Evolutionary conservation across 2,113 vertebrate species (phyloP), one percentile per base, ranked within the genome.

Genomic region (Dipodomys ordii): DNA sequence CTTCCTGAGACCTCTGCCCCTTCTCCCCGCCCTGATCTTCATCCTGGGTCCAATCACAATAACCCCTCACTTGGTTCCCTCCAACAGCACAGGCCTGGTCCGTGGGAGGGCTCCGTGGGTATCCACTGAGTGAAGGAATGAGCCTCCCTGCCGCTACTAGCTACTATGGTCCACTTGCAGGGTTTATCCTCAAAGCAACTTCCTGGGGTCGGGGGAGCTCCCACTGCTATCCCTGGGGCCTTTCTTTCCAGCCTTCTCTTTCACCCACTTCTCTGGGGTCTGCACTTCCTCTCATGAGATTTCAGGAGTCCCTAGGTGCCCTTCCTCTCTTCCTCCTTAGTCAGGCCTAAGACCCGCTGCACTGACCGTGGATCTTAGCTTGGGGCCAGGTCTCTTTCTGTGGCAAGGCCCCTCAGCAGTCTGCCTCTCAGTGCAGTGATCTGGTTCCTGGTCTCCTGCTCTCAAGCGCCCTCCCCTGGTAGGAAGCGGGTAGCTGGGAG

Each of bases 201-300:
- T 25, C 13, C 25, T 0, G 0, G 68, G 62, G 27, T 39, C 3
- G 0, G 39, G 39, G 39, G 39, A 39, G 23, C 64, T 9, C n/a
- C 57, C 23, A 0, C 7, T 44, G 25, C 64, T 64, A 30, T 74
- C 73, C 32, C 22, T 7, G 22, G 57, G 2, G 7, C 3, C n/a
- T 27, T n/a, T 35, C 77, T 65, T 44, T 39, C 39, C 60, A 19
- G 22, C 30, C 28, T 64, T 49, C 19, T 60, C 44, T 16, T 10
- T 23, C 22, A 13, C 16, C 9, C 23, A 13, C 39, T 22, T 18
- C 11, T 15, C 49, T 92, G 64, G 68, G 13, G 62, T 86, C n/a
- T 22, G 64, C 62, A 60, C 13, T 25, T 22, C 13, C 22, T 25
- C 25, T 16, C 20, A 20, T 2, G 4, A n/a, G 5, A 4, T 30